Conservation (phyloP, 2,888 invertebrate genomes). For the Tinea pellionella region DNA sequence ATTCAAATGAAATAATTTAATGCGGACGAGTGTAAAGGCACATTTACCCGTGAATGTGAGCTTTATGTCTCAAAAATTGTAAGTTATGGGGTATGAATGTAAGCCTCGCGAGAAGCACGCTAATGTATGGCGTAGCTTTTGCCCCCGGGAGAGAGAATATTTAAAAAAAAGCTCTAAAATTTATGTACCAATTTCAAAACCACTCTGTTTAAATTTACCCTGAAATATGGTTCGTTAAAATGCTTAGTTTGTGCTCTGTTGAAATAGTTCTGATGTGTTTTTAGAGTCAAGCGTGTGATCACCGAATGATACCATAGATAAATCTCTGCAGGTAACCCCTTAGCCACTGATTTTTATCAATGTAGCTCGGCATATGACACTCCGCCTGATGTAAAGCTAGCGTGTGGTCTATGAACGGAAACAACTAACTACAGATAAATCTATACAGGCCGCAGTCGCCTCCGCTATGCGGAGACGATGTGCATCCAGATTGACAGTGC, state of each 20-base stretch:
- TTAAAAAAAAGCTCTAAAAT: conserved; percentile 9
- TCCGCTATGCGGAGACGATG: no score
- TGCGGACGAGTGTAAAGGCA: neutral
- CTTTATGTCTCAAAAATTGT: conserved; percentile 20
- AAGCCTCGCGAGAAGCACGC: neutral
- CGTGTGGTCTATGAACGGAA: no score
- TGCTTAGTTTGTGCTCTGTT: neutral
- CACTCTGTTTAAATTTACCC: conserved; percentile 6
- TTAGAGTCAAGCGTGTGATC: neutral
- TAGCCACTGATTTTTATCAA: no score
- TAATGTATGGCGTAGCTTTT: conserved; percentile 11
- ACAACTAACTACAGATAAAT: no score
- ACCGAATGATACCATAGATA: no score
- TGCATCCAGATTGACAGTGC: no score
- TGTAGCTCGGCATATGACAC: no score
- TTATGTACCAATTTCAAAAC: conserved; percentile 10
- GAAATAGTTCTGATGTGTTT: neutral
- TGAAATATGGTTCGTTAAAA: conserved; percentile 10
- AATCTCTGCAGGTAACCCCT: no score
- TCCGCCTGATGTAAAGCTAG: no score
- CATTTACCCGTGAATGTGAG: neutral
- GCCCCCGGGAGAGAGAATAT: conserved; percentile 13
- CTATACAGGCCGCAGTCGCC: no score
- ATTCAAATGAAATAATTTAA: conserved; percentile 4
- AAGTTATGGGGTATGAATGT: conserved; percentile 19